These are phyloP conservation scores for Suricata suricatta DNA, from an alignment of 2,113 vertebrate species.

Conservation along the genomic window DNA sequence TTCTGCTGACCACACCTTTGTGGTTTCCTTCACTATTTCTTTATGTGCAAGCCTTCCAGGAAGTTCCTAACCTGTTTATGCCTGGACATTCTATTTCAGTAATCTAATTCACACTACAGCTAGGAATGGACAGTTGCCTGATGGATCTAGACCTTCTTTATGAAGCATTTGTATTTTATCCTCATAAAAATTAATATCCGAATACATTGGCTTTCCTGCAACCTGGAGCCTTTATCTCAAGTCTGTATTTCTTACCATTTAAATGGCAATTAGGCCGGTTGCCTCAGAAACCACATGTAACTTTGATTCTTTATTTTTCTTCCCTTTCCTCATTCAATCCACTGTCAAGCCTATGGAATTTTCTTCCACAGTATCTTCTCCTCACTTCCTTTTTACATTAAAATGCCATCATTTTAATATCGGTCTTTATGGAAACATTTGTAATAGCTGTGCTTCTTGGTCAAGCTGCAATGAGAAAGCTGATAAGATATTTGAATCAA, in stretches of 20 bases:
- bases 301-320: conserved; percentile 28
- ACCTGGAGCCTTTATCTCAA: not conserved
- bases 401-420: conserved; percentile 38
- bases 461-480: not conserved
- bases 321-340: not conserved
- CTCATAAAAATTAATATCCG: not conserved
- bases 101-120: not conserved
- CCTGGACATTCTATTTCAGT: not conserved
- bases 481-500: not conserved
- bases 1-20: not conserved
- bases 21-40: not conserved
- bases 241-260: not conserved
- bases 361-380: not conserved
- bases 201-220: not conserved
- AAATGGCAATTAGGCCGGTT: not conserved
- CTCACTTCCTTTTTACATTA: not conserved
- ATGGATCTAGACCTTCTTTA: not conserved
- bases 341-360: not conserved
- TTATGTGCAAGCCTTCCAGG: not conserved
- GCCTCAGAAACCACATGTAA: conserved; percentile 15
- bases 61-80: not conserved
- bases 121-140: not conserved
- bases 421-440: conserved; percentile 2
- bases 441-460: conserved; percentile 9
- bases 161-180: not conserved